Conservation (phyloP, 2,888 invertebrate genomes). For the Blastobasis lacticolella region DNA sequence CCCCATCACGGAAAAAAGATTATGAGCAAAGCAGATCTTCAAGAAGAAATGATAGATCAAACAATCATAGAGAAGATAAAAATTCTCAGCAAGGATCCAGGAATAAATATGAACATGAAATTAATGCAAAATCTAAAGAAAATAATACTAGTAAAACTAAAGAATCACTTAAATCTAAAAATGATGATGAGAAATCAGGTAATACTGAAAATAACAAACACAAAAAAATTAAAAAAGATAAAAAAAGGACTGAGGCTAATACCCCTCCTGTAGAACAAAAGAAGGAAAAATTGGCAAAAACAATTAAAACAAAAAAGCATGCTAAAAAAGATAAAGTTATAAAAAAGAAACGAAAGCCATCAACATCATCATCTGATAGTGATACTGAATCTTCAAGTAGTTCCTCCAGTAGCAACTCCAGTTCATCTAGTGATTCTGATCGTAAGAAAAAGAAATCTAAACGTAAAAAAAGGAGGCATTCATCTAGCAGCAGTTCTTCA, state of each 20-base stretch:
- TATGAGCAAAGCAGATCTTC: too few relatives aligned
- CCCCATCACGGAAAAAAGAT: too few relatives aligned
- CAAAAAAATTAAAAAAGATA: slow-evolving; percentile 10
- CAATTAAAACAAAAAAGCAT: slow-evolving; percentile 11
- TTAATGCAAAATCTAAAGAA: neutral
- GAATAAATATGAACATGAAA: neutral
- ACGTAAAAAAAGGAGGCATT: slow-evolving; percentile 41
- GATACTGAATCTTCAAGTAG: slow-evolving; percentile 46
- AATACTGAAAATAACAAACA: slow-evolving; percentile 2
- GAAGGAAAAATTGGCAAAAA: slow-evolving; percentile 12
- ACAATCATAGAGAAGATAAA: neutral
- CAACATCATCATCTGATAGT: slow-evolving; percentile 50
- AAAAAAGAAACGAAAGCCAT: slow-evolving; percentile 42
- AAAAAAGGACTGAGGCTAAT: slow-evolving; percentile 11
- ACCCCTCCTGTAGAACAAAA: slow-evolving; percentile 21
- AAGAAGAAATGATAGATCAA: neutral
- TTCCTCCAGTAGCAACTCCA: slow-evolving; percentile 48
- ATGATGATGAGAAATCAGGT: slow-evolving; percentile 6
- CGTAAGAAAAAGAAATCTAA: slow-evolving; percentile 36
- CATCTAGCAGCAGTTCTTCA: slow-evolving; percentile 50
- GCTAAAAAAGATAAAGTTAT: slow-evolving; percentile 15
- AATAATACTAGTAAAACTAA: neutral
- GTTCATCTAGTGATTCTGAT: slow-evolving; percentile 49
- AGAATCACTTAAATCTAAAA: slow-evolving; percentile 1
- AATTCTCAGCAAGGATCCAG: neutral